Evolutionary conservation across 1,140 invertebrate genomes (phyloP), one percentile per base, ranked within the genome.

Genomic region (Caenorhabditis inopinata): DNA sequence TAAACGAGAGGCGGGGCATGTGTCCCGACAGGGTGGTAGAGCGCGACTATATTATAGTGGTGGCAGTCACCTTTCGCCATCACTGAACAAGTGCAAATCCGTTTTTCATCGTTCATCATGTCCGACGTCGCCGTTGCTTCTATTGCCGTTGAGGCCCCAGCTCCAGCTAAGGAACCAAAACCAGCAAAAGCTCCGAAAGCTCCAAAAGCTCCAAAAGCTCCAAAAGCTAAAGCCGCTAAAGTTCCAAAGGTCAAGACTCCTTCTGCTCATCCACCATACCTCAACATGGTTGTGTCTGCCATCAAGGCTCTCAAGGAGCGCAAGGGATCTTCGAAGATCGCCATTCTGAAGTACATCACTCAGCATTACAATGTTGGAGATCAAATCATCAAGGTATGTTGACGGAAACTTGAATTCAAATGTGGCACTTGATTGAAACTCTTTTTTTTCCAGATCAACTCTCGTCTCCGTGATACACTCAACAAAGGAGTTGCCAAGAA

Each of bases 301-400:
- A 83, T 83, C 53, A 48, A 18, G n/a, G 62, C 18, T 1, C 47
- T 83, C 16, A 82, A 85, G 81, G 85, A 85, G 38, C 29, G 75
- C 14, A 82, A 79, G 21, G 85, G 85, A 49, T 87, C 88, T 3
- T 89, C 88, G 9, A 82, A 87, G 73, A 83, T 85, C 73, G 89
- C 88, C 25, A 86, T 90, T 35, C 77, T 88, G 2, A 89, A 89
- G 74, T 88, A 89, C 86, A 87, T 90, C 74, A n/a, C 84, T 32
- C 78, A 85, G n/a, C 88, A 89, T 84, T 89, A 85, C 86, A 89
- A 88, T 68, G 85, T 89, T 25, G 88, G 86, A 27, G 83, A 82
- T 23, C 86, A 89, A 53, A 76, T 83, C 21, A 45, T 18, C n/a
- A 47, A 68, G 53, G 77, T 78, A 47, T 18, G 42, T 29, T 47